Base-by-base conservation (phyloP, 2,113 vertebrate species). In the Sturnus vulgaris region DNA sequence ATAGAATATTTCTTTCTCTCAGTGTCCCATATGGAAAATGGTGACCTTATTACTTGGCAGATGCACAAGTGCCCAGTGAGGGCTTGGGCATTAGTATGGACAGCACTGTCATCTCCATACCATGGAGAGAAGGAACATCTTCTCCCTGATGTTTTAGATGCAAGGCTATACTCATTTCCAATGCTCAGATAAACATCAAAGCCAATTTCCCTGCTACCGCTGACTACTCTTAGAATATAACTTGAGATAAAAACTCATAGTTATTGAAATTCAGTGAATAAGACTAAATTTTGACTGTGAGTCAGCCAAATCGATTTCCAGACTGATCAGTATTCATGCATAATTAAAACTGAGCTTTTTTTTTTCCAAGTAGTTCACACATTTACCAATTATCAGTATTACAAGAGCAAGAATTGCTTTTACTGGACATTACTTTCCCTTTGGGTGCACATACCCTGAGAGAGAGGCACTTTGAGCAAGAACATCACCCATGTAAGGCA, bases 261-360 rank as follows among this genome's bases (percentile, higher is more conserved):
- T 76, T 88, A 94, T 25, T 90, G 59, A 89, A 82, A 91, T 90
- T 59, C 61, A 86, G 30, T 64, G 78, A 73, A 40, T 65, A 92
- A 86, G 2, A 2, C n/a, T 77, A 60, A 66, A 70, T 90, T 93
- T 82, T 69, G 56, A 86, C 59, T 53, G 64, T 53, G 53, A 95
- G 68, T 86, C 71, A 88, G 79, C 35, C 64, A 73, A 70, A 92
- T 13, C 73, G 82, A 93, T 94, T 94, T 94, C 76, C 87, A 87
- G 71, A 56, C 47, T 60, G 76, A 94, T 71, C 0, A 0, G 25
- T 71, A 72, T 75, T 68, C 72, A 76, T 79, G 72, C 61, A 76
- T 92, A 95, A 95, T 86, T 95, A 56, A 94, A 88, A 40, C 9
- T 59, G 27, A 35, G 42, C 0, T 37, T 71, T 81, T 88, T 59